Evolutionary conservation across 2,113 vertebrate genomes (phyloP).

Genomic region (Microcebus griseorufus): DNA sequence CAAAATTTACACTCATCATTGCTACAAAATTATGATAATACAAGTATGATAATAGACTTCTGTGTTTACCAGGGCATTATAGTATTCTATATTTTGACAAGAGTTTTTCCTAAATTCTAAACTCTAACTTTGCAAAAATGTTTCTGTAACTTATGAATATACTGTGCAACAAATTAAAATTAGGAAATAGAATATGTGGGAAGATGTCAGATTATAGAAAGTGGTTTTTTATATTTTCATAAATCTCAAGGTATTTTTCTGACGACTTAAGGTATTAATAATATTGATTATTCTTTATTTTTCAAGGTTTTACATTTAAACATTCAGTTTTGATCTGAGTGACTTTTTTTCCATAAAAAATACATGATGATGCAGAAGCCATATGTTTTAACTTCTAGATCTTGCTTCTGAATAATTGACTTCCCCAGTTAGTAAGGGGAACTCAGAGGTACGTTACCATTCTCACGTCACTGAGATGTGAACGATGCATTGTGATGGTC

Average conservation of each 20-base stretch:
- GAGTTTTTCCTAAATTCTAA: conserved; percentile 40
- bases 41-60: background rate
- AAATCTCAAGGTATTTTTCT: background rate
- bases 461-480: background rate
- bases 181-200: background rate
- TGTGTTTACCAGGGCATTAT: background rate
- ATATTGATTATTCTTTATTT: background rate
- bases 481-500: background rate
- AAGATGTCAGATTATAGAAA: conserved; percentile 32
- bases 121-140: conserved; percentile 51
- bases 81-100: background rate
- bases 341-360: background rate
- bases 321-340: background rate
- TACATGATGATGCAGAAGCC: background rate
- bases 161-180: background rate
- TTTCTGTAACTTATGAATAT: conserved; percentile 53
- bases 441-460: background rate
- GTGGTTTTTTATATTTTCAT: conserved; percentile 57
- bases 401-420: background rate
- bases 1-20: background rate
- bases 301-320: background rate
- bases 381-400: background rate
- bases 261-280: background rate
- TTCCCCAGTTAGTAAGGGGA: background rate
- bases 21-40: background rate